phyloP scores from a whole-genome alignment of 2,797 vertebrate genomes.

The Poeciliopsis turneri region DNA sequence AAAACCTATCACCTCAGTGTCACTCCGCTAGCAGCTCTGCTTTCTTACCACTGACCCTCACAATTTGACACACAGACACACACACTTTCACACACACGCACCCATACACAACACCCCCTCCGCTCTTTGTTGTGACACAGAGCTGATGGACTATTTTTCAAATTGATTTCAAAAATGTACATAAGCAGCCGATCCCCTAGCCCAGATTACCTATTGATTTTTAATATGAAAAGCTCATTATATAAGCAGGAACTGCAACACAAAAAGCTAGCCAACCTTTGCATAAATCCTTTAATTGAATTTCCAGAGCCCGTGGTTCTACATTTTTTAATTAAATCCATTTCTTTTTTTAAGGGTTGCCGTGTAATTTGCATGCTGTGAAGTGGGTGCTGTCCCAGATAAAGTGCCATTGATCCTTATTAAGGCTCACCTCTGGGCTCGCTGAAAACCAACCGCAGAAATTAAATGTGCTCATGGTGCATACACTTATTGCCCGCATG shows the following conservation, averaged over 20 bases:
- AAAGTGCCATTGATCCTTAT: slow-evolving; percentile 99
- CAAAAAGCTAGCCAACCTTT: slow-evolving; percentile 99
- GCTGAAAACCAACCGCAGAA: slow-evolving; percentile 98
- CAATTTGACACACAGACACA: slow-evolving; percentile 21
- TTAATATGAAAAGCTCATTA: slow-evolving; percentile 99
- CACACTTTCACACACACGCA: slow-evolving; percentile 16
- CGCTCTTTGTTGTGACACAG: slow-evolving; percentile 89
- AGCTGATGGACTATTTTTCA: slow-evolving; percentile 99
- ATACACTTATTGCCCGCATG: slow-evolving; percentile 96
- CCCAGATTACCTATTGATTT: slow-evolving; percentile 99
- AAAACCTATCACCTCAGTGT: slow-evolving; percentile 46
- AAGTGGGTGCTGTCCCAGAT: slow-evolving; percentile 98
- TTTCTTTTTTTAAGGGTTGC: slow-evolving; percentile 99
- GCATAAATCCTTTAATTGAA: slow-evolving; percentile 99
- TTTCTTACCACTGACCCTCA: slow-evolving; percentile 34
- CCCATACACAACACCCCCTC: slow-evolving; percentile 29
- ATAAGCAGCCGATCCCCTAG: slow-evolving; percentile 99
- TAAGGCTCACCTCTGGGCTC: slow-evolving; percentile 99
- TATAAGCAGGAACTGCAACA: slow-evolving; percentile 99
- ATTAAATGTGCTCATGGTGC: slow-evolving; percentile 99
- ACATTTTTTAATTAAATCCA: slow-evolving; percentile 99
- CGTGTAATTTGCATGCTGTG: slow-evolving; percentile 99
- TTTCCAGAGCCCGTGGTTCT: slow-evolving; percentile 99
- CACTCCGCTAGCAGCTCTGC: slow-evolving; percentile 27
- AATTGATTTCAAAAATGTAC: slow-evolving; percentile 99